Evolutionary conservation across 2,888 invertebrate genomes (phyloP).

Genomic region (Pandemis heparana): DNA sequence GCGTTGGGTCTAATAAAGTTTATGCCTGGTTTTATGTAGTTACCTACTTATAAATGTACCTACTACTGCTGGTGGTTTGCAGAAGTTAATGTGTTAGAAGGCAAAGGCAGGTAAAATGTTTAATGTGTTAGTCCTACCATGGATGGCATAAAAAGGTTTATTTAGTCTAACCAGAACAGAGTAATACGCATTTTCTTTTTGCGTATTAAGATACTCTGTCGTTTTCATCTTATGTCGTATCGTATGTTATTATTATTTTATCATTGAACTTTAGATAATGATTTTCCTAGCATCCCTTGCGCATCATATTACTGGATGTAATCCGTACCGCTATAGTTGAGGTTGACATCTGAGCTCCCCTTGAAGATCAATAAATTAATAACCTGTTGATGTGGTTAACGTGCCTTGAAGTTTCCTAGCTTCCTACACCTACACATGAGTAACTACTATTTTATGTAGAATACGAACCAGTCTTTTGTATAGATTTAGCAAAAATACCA

Average conservation of each 20-base stretch:
- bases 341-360: constrained; percentile 45
- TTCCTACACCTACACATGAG: not conserved
- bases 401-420: constrained; percentile 27
- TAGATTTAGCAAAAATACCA: not conserved
- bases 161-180: too few species aligned
- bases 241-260: not conserved
- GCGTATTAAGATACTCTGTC: too few species aligned
- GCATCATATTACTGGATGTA: constrained; percentile 29
- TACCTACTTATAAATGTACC: not conserved
- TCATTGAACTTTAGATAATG: not conserved
- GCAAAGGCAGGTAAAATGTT: too few species aligned
- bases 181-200: too few species aligned
- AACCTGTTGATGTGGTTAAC: constrained; percentile 41
- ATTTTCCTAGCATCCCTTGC: not conserved
- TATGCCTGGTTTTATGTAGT: not conserved
- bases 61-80: not conserved
- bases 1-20: constrained; percentile 4
- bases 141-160: too few species aligned
- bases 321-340: constrained; percentile 38
- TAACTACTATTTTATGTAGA: not conserved
- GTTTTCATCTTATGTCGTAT: not conserved
- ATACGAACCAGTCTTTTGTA: not conserved
- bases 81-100: not conserved
- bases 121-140: too few species aligned
- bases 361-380: constrained; percentile 46